Evolutionary conservation across 2,797 vertebrate species (phyloP).

Genomic region (Thaleichthys pacificus): DNA sequence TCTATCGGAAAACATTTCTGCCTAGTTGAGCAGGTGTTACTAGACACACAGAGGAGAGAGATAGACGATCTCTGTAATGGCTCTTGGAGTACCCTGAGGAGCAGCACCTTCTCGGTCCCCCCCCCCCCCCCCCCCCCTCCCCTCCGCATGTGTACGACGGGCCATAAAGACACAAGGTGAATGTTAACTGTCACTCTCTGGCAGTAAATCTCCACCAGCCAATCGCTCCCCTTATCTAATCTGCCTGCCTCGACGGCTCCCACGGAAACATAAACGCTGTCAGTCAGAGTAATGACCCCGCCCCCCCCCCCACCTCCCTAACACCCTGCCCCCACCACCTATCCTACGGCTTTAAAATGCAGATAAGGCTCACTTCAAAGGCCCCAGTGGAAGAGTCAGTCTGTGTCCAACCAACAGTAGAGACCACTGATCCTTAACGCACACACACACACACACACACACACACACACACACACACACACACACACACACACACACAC

Average conservation of each 20-base stretch:
- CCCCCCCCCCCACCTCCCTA: constrained; percentile 27
- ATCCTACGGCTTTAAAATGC: constrained; percentile 66
- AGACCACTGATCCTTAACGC: constrained; percentile 31
- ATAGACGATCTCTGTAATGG: constrained; percentile 26
- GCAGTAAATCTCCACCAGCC: constrained; percentile 63
- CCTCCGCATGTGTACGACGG: constrained; percentile 39
- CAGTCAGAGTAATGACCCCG: constrained; percentile 69
- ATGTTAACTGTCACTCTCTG: constrained; percentile 66
- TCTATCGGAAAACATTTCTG: constrained; percentile 24
- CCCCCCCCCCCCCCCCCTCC: neutral
- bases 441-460: constrained; percentile 5
- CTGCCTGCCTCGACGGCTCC: constrained; percentile 68
- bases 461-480: neutral
- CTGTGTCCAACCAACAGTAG: constrained; percentile 16
- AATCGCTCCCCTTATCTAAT: constrained; percentile 75
- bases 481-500: constrained; percentile 15
- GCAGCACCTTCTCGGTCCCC: constrained; percentile 26
- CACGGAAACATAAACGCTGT: constrained; percentile 73
- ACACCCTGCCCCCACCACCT: constrained; percentile 8
- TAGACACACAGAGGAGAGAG: constrained; percentile 25
- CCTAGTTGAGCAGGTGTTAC: constrained; percentile 38
- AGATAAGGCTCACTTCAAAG: constrained; percentile 63
- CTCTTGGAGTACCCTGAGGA: constrained; percentile 41
- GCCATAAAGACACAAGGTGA: constrained; percentile 71
- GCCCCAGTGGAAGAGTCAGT: constrained; percentile 38